A percentile compares a stretch with the other conserved stretches of the same genome.
phyloP scores from a whole-genome alignment of 1,140 invertebrate genomes.

The Drosophila ambigua region DNA sequence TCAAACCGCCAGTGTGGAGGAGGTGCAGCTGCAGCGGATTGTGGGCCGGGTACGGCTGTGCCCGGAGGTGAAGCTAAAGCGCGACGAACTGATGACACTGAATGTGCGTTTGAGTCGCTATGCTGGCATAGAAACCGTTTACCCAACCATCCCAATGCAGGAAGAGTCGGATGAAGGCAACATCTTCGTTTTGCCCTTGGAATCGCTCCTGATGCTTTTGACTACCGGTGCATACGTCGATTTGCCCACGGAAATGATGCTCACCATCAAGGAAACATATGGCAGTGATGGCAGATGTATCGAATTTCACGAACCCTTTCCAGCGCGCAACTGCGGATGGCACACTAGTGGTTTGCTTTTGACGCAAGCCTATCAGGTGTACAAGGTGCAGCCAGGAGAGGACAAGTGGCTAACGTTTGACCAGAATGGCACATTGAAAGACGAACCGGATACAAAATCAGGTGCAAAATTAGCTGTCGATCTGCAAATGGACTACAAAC shows the following conservation, averaged over 20 bases:
- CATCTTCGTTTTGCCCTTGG: conserved; percentile 58
- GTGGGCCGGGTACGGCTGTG: conserved; percentile 40
- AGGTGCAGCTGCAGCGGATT: conserved; percentile 37
- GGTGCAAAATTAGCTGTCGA: not conserved
- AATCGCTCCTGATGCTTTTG: conserved; percentile 65
- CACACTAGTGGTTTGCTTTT: conserved; percentile 59
- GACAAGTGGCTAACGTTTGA: conserved; percentile 44
- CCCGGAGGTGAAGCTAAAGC: conserved; percentile 10
- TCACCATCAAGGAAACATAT: conserved; percentile 32
- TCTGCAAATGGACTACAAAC: conserved; percentile 36
- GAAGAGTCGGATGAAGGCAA: conserved; percentile 6
- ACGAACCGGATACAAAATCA: not conserved
- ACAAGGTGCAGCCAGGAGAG: conserved; percentile 23
- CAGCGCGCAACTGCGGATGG: conserved; percentile 61
- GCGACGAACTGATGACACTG: conserved; percentile 27
- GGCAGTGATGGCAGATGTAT: conserved; percentile 40
- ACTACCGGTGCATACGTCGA: conserved; percentile 56
- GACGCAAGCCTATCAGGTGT: conserved; percentile 40
- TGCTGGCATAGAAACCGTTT: not conserved
- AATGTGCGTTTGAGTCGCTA: conserved; percentile 53
- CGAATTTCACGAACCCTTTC: conserved; percentile 61
- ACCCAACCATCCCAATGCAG: not conserved
- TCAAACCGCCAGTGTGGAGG: conserved; percentile 33
- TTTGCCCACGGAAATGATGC: conserved; percentile 59
- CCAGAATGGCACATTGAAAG: not conserved